These are phyloP conservation scores for Caenorhabditis uteleia DNA, from an alignment of 2,888 invertebrate species.

Conservation along the genomic window DNA sequence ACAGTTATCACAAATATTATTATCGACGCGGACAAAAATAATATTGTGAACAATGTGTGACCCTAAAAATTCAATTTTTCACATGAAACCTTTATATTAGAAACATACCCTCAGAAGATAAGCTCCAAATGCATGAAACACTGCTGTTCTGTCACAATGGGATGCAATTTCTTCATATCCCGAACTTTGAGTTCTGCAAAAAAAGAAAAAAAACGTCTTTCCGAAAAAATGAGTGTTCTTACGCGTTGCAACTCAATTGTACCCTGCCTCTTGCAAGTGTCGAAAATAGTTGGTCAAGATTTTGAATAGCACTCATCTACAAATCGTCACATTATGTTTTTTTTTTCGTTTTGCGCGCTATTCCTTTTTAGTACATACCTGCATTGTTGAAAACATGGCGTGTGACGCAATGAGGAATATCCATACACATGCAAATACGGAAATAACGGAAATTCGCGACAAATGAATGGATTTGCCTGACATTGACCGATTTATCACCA, in stretches of 20 bases:
- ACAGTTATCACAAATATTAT: slow-evolving; percentile 64
- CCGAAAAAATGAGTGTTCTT: slow-evolving; percentile 1
- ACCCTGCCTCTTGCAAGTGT: slow-evolving; percentile 39
- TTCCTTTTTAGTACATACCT: slow-evolving; percentile 36
- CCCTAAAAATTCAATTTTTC: slow-evolving; percentile 31
- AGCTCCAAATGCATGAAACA: slow-evolving; percentile 64
- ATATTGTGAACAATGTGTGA: slow-evolving; percentile 65
- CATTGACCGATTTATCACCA: slow-evolving; percentile 67
- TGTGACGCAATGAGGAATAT: slow-evolving; percentile 64
- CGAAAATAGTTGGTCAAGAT: slow-evolving; percentile 48
- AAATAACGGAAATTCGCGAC: slow-evolving; percentile 57
- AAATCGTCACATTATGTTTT: neutral
- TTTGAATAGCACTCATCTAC: slow-evolving; percentile 49
- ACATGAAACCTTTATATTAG: neutral
- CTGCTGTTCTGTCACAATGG: slow-evolving; percentile 61
- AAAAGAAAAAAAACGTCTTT: neutral
- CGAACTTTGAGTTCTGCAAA: slow-evolving; percentile 44
- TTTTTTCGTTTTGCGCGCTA: too few relatives aligned
- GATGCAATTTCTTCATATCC: slow-evolving; percentile 61
- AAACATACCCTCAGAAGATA: slow-evolving; percentile 37
- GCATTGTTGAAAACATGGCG: slow-evolving; percentile 64
- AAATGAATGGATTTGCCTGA: slow-evolving; percentile 64
- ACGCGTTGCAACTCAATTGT: slow-evolving; percentile 39
- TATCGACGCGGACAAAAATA: slow-evolving; percentile 62
- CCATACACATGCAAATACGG: slow-evolving; percentile 65